phyloP scores from a whole-genome alignment of 2,888 invertebrate genomes.

The Andrena minutula region DNA sequence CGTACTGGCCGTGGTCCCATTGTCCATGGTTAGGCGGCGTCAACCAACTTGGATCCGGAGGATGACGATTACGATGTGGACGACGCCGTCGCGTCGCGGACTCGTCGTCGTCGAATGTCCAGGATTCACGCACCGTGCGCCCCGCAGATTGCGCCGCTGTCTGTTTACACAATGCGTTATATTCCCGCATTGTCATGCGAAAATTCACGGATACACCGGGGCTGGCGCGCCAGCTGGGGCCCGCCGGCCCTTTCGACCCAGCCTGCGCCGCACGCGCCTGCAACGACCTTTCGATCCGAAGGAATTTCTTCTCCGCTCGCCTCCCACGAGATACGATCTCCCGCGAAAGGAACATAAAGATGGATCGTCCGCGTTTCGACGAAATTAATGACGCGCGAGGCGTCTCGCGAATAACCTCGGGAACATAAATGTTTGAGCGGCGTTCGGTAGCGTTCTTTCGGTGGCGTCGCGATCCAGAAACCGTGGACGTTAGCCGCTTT shows the following conservation, averaged over 20 bases:
- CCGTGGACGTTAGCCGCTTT: slow-evolving; percentile 44
- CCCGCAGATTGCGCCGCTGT: slow-evolving; percentile 55
- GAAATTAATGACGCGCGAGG: slow-evolving; percentile 25
- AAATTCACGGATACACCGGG: slow-evolving; percentile 48
- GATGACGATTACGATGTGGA: slow-evolving; percentile 68
- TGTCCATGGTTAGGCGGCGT: slow-evolving; percentile 77
- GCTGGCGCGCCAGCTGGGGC: not conserved
- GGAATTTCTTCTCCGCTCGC: not conserved
- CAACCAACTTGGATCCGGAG: slow-evolving; percentile 76
- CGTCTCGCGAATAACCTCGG: slow-evolving; percentile 34
- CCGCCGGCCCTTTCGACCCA: not conserved
- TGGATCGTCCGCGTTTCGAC: not conserved
- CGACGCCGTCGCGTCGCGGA: slow-evolving; percentile 58
- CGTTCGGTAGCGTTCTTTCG: slow-evolving; percentile 44
- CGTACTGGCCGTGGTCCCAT: slow-evolving; percentile 78
- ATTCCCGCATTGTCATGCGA: slow-evolving; percentile 61
- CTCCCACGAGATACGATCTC: not conserved
- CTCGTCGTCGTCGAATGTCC: slow-evolving; percentile 68
- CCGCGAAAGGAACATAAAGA: not conserved
- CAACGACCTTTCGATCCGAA: not conserved
- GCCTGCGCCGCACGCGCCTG: too few species aligned
- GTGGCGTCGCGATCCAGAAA: slow-evolving; percentile 47
- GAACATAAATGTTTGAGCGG: slow-evolving; percentile 48
- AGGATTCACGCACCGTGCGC: slow-evolving; percentile 69
- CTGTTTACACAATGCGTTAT: slow-evolving; percentile 66